Percentiles rank a stretch among this genome's conserved stretches.
phyloP scores from a whole-genome alignment of 2,888 invertebrate species.

The Conomelus anceps region DNA sequence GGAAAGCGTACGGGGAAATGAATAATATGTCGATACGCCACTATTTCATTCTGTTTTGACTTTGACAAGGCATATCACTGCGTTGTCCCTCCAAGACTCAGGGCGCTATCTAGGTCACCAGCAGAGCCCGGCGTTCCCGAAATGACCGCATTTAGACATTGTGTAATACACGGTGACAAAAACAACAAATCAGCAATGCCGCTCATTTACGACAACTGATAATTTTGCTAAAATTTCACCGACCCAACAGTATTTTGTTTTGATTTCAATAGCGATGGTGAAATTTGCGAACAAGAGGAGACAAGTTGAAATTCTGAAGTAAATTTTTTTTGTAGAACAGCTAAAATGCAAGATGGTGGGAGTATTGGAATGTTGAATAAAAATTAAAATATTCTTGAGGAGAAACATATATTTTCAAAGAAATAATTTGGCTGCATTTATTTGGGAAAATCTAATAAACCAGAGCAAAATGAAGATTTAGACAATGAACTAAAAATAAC shows the following conservation, averaged over 20 bases:
- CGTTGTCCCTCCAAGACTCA: not conserved
- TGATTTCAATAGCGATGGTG: not conserved
- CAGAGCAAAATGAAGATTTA: not conserved
- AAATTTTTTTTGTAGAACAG: not conserved
- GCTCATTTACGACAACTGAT: not conserved
- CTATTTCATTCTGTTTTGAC: not conserved
- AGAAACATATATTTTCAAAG: too few species aligned
- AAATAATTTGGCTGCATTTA: too few species aligned
- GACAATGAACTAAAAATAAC: too few species aligned
- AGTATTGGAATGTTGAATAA: not conserved
- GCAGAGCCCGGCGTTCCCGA: not conserved
- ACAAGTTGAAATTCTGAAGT: not conserved
- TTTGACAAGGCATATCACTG: not conserved
- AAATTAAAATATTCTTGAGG: not conserved
- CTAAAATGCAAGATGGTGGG: not conserved
- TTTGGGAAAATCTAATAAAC: not conserved
- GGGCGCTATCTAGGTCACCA: not conserved
- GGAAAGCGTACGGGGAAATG: not conserved
- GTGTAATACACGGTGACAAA: not conserved
- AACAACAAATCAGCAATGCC: too few species aligned
- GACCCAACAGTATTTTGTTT: not conserved
- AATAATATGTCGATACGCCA: not conserved
- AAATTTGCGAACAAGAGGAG: not conserved
- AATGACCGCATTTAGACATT: not conserved
- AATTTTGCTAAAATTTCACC: not conserved